phyloP scores from a whole-genome alignment of 2,113 vertebrate species.

The Sisor rabdophorus region DNA sequence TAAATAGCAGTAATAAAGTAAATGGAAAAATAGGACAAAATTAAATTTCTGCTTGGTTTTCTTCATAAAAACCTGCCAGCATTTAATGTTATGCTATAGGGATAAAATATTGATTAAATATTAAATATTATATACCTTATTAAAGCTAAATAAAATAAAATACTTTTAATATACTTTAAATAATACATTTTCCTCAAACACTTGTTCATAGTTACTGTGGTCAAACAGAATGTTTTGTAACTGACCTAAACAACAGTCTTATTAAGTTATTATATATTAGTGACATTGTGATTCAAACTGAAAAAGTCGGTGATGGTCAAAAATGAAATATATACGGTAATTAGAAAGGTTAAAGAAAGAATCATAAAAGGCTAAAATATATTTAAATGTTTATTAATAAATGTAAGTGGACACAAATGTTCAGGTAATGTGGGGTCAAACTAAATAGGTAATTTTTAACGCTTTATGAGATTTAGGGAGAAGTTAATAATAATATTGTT shows the following conservation, averaged over 20 bases:
- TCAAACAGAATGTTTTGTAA: background rate
- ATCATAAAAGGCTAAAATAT: background rate
- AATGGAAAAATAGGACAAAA: no score
- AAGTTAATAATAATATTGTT: background rate
- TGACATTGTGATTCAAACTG: background rate
- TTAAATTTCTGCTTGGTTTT: background rate
- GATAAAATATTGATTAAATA: background rate
- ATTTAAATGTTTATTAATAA: background rate
- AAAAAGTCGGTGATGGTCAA: background rate
- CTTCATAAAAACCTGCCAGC: constrained; percentile 1
- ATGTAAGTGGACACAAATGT: background rate
- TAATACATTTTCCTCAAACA: background rate
- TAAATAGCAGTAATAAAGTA: background rate
- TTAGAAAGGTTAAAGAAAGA: background rate
- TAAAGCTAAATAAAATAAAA: no score
- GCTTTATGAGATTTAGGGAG: background rate
- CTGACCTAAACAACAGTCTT: background rate
- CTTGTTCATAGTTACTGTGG: background rate
- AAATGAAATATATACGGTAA: background rate
- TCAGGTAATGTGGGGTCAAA: background rate
- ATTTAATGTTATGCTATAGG: background rate
- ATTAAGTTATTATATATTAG: no score
- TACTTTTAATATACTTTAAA: no score
- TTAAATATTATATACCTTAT: background rate
- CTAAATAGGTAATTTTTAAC: background rate